A percentile compares a stretch with the other conserved stretches of the same genome.
Conservation (phyloP, 2,888 invertebrate species). For the Drosophila longiperda region DNA sequence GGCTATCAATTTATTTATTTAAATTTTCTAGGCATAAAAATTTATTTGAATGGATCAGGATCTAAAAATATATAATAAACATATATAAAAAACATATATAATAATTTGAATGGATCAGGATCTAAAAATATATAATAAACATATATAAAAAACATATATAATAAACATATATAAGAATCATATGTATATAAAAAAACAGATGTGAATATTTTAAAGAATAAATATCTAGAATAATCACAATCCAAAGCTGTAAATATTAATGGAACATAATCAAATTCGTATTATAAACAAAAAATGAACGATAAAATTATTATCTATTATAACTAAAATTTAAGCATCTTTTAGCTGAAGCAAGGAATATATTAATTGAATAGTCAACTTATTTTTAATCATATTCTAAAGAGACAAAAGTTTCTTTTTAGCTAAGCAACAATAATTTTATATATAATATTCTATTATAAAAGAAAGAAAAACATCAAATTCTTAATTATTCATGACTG, state of each 20-base stretch:
- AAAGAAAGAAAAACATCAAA: too few relatives aligned
- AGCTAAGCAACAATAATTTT: slow-evolving; percentile 22
- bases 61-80: not conserved
- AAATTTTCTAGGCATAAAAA: too few relatives aligned
- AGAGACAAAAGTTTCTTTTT: too few relatives aligned
- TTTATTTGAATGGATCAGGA: too few relatives aligned
- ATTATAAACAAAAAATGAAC: not conserved
- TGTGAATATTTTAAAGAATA: not conserved
- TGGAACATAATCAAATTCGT: not conserved
- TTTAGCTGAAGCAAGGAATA: not conserved
- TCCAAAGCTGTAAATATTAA: not conserved
- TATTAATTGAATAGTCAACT: too few relatives aligned
- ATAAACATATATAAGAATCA: too few relatives aligned
- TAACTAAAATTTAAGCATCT: not conserved
- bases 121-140: not conserved
- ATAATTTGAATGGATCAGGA: too few relatives aligned
- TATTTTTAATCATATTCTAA: too few relatives aligned
- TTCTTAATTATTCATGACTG: too few relatives aligned
- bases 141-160: not conserved
- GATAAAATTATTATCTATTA: not conserved
- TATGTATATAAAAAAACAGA: too few relatives aligned
- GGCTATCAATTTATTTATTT: too few relatives aligned
- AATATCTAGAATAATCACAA: not conserved
- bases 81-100: not conserved
- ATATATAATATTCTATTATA: too few relatives aligned